These are phyloP conservation scores for Ellobius talpinus DNA, from an alignment of 2,113 vertebrate species.

Conservation along the genomic window DNA sequence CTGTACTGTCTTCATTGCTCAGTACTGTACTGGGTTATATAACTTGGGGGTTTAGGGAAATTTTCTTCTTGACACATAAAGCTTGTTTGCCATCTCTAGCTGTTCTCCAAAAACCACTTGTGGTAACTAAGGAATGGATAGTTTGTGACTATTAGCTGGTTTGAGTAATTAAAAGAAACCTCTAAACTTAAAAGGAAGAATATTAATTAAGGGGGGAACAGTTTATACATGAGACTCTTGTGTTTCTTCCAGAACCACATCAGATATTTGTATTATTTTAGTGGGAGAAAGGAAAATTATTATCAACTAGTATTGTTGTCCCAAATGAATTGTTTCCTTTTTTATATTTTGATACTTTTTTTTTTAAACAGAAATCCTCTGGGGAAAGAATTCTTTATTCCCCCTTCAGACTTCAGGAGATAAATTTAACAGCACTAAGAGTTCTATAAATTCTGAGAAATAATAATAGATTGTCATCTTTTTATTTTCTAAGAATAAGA, in stretches of 20 bases:
- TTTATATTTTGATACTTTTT: constrained; percentile 71
- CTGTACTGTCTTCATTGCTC: constrained; percentile 19
- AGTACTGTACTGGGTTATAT: constrained; percentile 32
- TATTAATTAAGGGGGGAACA: neutral
- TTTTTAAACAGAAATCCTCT: constrained; percentile 76
- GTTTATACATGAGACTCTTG: constrained; percentile 42
- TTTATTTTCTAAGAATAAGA: constrained; percentile 53
- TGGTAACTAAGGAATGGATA: neutral
- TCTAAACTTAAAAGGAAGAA: constrained; percentile 44
- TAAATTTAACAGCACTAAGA: constrained; percentile 72
- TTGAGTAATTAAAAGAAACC: constrained; percentile 62
- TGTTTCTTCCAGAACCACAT: constrained; percentile 11
- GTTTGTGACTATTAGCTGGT: neutral
- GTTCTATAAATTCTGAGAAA: constrained; percentile 66
- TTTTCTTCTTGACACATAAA: constrained; percentile 24
- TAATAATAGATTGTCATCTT: constrained; percentile 46
- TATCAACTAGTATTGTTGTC: constrained; percentile 43
- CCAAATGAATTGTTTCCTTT: neutral
- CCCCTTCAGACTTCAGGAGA: constrained; percentile 48
- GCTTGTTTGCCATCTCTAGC: neutral
- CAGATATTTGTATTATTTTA: constrained; percentile 5
- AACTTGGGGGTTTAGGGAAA: constrained; percentile 21
- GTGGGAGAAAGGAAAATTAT: constrained; percentile 47
- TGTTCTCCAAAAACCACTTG: neutral
- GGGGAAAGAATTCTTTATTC: constrained; percentile 2